These are phyloP conservation scores for Dolichopus griseipennis DNA, from an alignment of 2,888 invertebrate genomes.

Conservation along the genomic window DNA sequence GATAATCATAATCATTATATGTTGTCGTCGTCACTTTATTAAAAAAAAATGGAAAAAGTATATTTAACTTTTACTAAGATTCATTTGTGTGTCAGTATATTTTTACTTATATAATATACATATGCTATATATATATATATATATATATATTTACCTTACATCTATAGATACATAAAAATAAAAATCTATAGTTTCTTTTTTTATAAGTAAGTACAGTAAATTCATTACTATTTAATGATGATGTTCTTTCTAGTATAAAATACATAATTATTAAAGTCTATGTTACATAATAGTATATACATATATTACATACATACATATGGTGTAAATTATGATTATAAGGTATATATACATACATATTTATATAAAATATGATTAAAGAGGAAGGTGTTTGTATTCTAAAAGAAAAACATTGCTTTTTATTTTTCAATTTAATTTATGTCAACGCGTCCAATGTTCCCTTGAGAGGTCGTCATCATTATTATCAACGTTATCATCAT, in stretches of 20 bases:
- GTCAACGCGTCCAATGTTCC: slow-evolving; percentile 6
- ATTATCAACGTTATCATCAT: too few relatives aligned
- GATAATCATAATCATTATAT: too few relatives aligned
- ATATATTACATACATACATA: too few relatives aligned
- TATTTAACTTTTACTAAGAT: too few relatives aligned
- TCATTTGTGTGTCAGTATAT: too few relatives aligned
- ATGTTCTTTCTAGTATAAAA: background rate
- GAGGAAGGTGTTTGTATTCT: background rate
- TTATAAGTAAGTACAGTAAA: background rate
- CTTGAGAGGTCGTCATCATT: slow-evolving; percentile 5
- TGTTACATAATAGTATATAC: too few relatives aligned
- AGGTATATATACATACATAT: background rate
- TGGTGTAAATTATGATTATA: too few relatives aligned
- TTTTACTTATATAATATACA: too few relatives aligned
- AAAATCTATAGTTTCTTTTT: background rate
- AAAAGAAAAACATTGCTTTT: background rate
- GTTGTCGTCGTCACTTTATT: too few relatives aligned
- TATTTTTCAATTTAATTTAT: background rate
- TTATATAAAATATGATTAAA: background rate
- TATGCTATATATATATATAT: too few relatives aligned
- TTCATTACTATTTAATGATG: slow-evolving; percentile 1
- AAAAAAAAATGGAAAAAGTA: too few relatives aligned
- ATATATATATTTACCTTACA: background rate
- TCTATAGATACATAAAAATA: background rate
- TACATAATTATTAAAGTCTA: too few relatives aligned